Base-by-base conservation (phyloP, 2,797 vertebrate species). In the Phyllotis vaccarum region DNA sequence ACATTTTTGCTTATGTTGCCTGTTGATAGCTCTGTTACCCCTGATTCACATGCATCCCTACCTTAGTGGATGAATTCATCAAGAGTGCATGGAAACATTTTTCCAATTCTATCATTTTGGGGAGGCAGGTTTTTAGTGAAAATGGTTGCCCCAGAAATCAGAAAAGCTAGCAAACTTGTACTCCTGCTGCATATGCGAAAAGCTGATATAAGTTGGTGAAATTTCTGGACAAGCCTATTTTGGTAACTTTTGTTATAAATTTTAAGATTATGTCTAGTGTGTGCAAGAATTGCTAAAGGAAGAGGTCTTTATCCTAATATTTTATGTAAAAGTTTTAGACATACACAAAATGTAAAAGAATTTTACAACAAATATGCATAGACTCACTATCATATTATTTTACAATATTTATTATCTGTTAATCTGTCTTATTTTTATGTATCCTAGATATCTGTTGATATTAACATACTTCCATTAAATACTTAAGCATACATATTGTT, bases 241-340 rank as follows among this genome's bases (percentile, higher is more conserved):
- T 86, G 43, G 43, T 56, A 87, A 49, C 72, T 86, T 94, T 21
- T 96, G 46, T 74, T 90, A 95, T 2, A 90, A 13, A 92, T 79
- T 85, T 64, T 90, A 87, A 76, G 22, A 83, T 91, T 40, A 68
- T 96, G 37, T 94, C 90, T 95, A 89, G 11, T 92, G 56, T 93
- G 9, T 92, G 0, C 85, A 80, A 85, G 75, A 54, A 76, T 87
- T 88, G 27, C 46, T 94, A 68, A 93, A 86, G n/a, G 80, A 34
- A 90, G 49, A 83, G 2, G 8, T 86, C 17, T 78, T 95, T 85
- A 82, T 14, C 43, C 34, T 74, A 95, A 90, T 14, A 78, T 29
- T 90, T 91, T 94, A 76, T 93, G 78, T 75, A 93, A 95, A 95
- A 93, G 64, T 94, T 90, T 95, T 52, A 92, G 90, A 72, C 24